Conservation (phyloP, 2,888 invertebrate species). For the Athalia cordata region DNA sequence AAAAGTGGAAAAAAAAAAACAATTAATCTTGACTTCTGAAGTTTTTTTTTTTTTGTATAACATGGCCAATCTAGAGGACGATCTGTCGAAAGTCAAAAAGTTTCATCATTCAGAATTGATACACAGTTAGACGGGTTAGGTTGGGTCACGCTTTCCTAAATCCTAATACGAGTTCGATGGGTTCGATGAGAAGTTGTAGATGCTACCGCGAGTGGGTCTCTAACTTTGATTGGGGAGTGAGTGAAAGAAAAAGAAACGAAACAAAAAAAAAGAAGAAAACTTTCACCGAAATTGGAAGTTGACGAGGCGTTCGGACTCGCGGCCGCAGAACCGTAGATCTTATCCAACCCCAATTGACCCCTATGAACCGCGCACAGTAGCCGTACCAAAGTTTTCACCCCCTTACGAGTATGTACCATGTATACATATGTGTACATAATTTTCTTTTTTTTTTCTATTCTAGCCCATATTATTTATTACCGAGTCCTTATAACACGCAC, state of each 20-base stretch:
- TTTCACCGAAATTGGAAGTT: conserved; percentile 36
- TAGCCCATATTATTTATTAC: no score
- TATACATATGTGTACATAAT: background rate
- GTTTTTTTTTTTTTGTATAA: background rate
- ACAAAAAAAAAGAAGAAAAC: background rate
- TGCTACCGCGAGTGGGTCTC: conserved; percentile 9
- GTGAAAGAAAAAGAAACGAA: background rate
- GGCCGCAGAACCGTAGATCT: conserved; percentile 11
- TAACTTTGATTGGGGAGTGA: conserved; percentile 34
- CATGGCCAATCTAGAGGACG: conserved; percentile 12
- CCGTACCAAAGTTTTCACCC: conserved; percentile 1
- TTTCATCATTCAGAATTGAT: conserved; percentile 8
- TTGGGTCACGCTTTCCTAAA: conserved; percentile 25
- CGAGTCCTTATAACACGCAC: no score
- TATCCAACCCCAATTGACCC: conserved; percentile 40
- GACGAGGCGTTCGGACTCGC: conserved; percentile 40
- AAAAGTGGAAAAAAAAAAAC: background rate
- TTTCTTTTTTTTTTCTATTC: no score
- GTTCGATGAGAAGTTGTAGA: conserved; percentile 38
- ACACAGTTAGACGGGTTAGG: background rate
- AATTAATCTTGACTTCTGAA: background rate
- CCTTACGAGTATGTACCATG: background rate
- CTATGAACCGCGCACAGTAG: background rate
- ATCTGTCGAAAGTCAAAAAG: background rate
- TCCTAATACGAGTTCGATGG: conserved; percentile 37